A percentile compares a stretch with the other conserved stretches of the same genome.
Conservation (phyloP, 2,888 invertebrate species). For the Dendrolimus houi region DNA sequence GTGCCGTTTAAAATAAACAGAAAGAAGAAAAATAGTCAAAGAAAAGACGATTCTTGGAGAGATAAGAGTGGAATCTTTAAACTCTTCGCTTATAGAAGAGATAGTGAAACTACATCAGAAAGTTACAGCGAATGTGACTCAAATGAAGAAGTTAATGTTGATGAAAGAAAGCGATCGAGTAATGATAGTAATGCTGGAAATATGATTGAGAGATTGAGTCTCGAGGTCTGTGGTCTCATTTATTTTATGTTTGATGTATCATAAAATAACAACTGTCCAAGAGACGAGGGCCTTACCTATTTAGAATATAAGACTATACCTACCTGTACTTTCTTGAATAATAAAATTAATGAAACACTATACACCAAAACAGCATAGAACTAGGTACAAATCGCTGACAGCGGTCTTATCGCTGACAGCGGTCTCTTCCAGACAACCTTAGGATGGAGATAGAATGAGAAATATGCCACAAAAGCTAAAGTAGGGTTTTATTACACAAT, state of each 20-base stretch:
- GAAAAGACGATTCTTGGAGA: conserved; percentile 54
- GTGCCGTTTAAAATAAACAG: conserved; percentile 65
- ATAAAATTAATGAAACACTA: too few species aligned
- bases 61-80: conserved; percentile 57
- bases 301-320: too few species aligned
- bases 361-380: too few species aligned
- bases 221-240: neutral
- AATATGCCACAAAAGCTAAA: too few species aligned
- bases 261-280: neutral
- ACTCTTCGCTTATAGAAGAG: conserved; percentile 48
- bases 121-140: conserved; percentile 68
- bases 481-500: too few species aligned
- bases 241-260: neutral
- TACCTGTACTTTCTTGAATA: too few species aligned
- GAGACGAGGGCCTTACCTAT: too few species aligned
- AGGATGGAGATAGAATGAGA: too few species aligned
- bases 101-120: conserved; percentile 60
- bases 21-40: conserved; percentile 36
- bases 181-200: conserved; percentile 4
- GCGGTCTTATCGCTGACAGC: too few species aligned
- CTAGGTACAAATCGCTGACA: too few species aligned
- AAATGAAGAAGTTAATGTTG: conserved; percentile 25
- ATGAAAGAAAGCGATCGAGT: conserved; percentile 11
- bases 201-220: neutral
- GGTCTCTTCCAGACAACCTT: too few species aligned